phyloP scores from a whole-genome alignment of 2,888 invertebrate genomes.

The Meghimatium bilineatum region DNA sequence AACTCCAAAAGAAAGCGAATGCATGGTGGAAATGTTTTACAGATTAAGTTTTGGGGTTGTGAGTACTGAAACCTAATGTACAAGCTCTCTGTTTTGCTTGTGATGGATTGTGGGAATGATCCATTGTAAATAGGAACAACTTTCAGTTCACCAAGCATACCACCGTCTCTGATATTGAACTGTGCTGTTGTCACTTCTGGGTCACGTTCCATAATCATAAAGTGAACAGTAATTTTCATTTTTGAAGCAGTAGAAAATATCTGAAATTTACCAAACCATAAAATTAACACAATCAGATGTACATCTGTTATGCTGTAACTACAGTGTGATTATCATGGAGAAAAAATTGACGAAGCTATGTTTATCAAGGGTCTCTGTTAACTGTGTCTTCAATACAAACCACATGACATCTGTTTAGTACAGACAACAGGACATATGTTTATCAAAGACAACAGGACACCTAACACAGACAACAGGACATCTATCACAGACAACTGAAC shows the following conservation, averaged over 20 bases:
- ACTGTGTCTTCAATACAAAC: no score
- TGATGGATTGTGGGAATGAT: slow-evolving; percentile 86
- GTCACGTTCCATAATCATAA: slow-evolving; percentile 86
- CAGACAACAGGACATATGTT: no score
- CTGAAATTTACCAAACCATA: slow-evolving; percentile 49
- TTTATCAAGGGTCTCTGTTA: no score
- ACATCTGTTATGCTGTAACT: not conserved
- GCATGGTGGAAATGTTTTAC: slow-evolving; percentile 62
- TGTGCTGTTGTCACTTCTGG: slow-evolving; percentile 82
- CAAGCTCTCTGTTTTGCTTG: slow-evolving; percentile 87
- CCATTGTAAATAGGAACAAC: slow-evolving; percentile 87
- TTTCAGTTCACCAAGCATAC: slow-evolving; percentile 82
- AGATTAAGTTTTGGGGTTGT: slow-evolving; percentile 56
- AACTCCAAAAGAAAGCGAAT: slow-evolving; percentile 66
- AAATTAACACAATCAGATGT: not conserved
- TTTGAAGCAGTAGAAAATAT: slow-evolving; percentile 77
- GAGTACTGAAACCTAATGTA: slow-evolving; percentile 84
- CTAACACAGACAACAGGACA: no score
- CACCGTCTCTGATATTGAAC: slow-evolving; percentile 69
- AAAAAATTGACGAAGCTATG: no score
- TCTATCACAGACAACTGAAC: no score
- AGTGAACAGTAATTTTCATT: slow-evolving; percentile 89
- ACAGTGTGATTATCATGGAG: no score
- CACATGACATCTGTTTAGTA: no score
- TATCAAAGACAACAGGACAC: no score